Conservation (phyloP, 2,113 vertebrate species). For the Aix galericulata region DNA sequence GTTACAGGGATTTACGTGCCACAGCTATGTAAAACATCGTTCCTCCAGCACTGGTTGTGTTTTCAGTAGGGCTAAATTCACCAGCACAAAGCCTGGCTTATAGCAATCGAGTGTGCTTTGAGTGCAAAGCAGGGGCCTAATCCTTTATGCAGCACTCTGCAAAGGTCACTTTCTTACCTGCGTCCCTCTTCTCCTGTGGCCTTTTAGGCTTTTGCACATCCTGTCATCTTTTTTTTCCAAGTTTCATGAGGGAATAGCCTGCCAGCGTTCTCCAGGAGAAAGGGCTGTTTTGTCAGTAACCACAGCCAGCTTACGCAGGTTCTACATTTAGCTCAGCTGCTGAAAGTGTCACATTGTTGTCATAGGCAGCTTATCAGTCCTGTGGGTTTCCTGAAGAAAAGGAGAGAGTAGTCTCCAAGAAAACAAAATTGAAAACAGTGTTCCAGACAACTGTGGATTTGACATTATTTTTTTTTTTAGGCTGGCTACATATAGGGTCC, state of each 20-base stretch:
- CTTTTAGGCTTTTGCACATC: not conserved
- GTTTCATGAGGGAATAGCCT: not conserved
- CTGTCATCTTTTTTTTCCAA: not conserved
- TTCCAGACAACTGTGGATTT: conserved; percentile 46
- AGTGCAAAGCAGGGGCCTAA: not conserved
- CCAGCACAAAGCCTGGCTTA: not conserved
- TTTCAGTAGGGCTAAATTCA: not conserved
- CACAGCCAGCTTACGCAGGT: conserved; percentile 50
- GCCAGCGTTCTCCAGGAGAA: not conserved
- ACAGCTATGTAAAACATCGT: not conserved
- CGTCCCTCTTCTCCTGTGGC: not conserved
- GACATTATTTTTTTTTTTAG: conserved; percentile 68
- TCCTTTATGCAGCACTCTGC: not conserved
- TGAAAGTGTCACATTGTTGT: conserved; percentile 48
- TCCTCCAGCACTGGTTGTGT: not conserved
- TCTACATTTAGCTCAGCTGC: conserved; percentile 56
- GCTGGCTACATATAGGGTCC: not conserved
- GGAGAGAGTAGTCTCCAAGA: conserved; percentile 51
- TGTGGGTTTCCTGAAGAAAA: conserved; percentile 14
- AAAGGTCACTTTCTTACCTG: not conserved
- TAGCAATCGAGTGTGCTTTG: not conserved
- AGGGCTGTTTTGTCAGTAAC: conserved; percentile 56
- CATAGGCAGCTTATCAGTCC: conserved; percentile 2
- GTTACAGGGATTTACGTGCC: not conserved
- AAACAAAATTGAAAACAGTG: conserved; percentile 65